Evolutionary conservation across 2,113 vertebrate genomes (phyloP).

Genomic region (Pollimyrus isidori): DNA sequence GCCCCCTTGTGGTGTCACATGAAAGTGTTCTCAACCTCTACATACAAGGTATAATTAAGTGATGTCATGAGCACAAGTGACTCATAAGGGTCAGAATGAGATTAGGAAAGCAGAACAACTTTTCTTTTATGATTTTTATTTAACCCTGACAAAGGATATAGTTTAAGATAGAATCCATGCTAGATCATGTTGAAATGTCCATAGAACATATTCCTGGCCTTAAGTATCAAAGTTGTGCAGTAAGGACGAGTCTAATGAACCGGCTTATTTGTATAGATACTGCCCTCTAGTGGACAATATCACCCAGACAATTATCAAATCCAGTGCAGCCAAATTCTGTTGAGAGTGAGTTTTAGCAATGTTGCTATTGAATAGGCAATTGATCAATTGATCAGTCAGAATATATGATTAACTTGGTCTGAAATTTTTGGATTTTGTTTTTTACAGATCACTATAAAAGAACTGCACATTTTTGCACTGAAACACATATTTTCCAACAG

Average conservation of each 20-base stretch:
- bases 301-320: background rate
- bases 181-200: background rate
- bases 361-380: background rate
- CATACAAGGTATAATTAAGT: background rate
- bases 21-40: background rate
- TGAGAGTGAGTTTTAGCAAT: background rate
- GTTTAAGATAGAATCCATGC: background rate
- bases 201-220: background rate
- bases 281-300: background rate
- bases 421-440: background rate
- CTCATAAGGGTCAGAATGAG: background rate
- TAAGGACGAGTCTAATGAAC: background rate
- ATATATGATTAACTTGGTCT: background rate
- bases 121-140: background rate
- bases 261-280: background rate
- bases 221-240: background rate
- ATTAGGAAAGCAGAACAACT: background rate
- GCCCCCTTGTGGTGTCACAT: background rate
- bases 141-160: background rate
- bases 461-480: background rate
- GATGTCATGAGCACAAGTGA: background rate
- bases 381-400: background rate
- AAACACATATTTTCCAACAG: conserved; percentile 46
- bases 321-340: background rate
- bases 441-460: background rate